Base-by-base conservation (phyloP, 2,113 vertebrate genomes). In the Penelope pileata region DNA sequence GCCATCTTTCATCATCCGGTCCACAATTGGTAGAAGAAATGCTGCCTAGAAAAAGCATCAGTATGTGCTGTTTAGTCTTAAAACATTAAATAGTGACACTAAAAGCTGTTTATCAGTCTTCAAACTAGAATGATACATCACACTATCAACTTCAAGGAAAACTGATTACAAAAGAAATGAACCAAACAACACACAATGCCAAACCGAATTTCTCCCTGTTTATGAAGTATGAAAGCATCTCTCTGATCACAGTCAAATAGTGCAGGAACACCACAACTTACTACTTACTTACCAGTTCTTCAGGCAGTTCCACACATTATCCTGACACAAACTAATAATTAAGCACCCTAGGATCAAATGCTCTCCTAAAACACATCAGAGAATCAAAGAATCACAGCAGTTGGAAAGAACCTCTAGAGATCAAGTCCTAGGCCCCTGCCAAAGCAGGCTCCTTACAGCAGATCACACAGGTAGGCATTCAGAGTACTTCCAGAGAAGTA, bases 11-110 rank as follows among this genome's bases (percentile, higher is more conserved):
- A 99, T 98, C 97, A 99, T 98, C 42, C 98, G 97, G 91, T 98
- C 98, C 94, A 99, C 98, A 88, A 99, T 96, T 15, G 99, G 99
- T 75, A 99, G 92, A 88, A 99, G 98, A 96, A 99, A 99, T 9
- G 99, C 99, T 53, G 98, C 99, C 99, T 99, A 79, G 18, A 78
- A 16, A 23, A 66, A 80, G 9, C 8, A 62, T n/a, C 16, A 82
- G 34, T n/a, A 60, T 81, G 29, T 8, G 5, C 6, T 58, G 5
- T 17, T 88, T 11, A 58, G 9, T 43, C 29, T 73, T 53, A 68
- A 68, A 83, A 18, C 2, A 62, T 75, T 42, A 2, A 43, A 9
- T 4, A 42, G 13, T 63, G 51, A 67, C 7, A 34, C 3, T 50
- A 59, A 70, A 78, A 75, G 27, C 6, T 50, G 10, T 0, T 0